Conservation (phyloP, 2,113 vertebrate genomes). For the Machaerirhynchus nigripectus region DNA sequence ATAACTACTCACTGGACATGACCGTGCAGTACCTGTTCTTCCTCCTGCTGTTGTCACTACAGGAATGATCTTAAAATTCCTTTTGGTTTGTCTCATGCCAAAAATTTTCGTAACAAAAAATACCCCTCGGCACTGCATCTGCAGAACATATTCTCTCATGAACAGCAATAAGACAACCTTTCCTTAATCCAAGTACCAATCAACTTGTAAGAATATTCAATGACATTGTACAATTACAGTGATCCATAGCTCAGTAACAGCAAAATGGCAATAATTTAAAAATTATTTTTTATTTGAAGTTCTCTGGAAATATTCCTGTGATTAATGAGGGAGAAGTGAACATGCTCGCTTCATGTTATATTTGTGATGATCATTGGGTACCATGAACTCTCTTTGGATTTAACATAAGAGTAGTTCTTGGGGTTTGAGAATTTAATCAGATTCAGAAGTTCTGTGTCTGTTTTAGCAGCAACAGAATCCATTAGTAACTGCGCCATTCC, state of each 20-base stretch:
- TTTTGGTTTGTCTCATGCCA: neutral
- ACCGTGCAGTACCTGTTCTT: neutral
- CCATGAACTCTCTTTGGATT: neutral
- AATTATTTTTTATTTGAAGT: neutral
- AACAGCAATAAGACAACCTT: neutral
- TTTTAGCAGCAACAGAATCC: neutral
- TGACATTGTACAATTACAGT: neutral
- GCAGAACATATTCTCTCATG: neutral
- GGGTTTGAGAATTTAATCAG: neutral
- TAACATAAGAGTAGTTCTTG: neutral
- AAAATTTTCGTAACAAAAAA: neutral
- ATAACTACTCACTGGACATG: neutral
- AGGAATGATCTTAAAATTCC: neutral
- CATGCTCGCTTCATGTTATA: neutral
- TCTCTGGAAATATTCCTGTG: neutral
- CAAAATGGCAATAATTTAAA: neutral
- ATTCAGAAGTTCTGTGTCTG: neutral
- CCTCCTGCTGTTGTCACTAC: neutral
- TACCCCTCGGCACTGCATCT: neutral
- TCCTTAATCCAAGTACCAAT: neutral
- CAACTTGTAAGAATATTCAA: neutral
- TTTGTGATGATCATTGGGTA: neutral
- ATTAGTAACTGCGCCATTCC: neutral
- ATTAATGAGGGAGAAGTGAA: neutral
- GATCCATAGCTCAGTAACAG: neutral